Evolutionary conservation across 2,113 vertebrate species (phyloP), one percentile per base, ranked within the genome.

Genomic region (Xiphophorus couchianus): DNA sequence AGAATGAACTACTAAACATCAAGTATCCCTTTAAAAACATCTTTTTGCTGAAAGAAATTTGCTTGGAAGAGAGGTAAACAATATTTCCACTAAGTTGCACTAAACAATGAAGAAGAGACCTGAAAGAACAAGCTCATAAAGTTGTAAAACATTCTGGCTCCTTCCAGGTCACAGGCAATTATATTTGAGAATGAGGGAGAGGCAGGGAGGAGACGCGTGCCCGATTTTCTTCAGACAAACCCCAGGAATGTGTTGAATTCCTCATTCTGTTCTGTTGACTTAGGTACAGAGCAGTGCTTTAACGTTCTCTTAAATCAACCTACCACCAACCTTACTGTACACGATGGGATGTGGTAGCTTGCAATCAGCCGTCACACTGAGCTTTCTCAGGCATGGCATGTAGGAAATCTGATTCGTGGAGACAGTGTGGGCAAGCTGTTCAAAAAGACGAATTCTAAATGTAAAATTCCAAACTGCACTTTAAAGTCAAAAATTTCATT

Each of bases 111-210:
- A 82, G 86, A 89, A 86, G 66, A 90, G 83, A 89, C 70, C 82
- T 74, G 82, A 83, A 77, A 72, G 70, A 86, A 92, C 71, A 72
- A 78, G 80, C 81, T 92, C 88, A 92, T 89, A 88, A 87, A 88
- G 86, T 80, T 25, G 39, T 84, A 67, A 88, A 87, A 78, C 69
- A 80, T 73, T 66, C 73, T 90, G 90, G 84, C 76, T 31, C 63
- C 0, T 19, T 80, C 88, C 89, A 90, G 74, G 61, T 74, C 69
- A 27, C 82, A 85, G 80, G 85, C 85, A 86, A 82, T 91, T 92
- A 91, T 90, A 73, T 51, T 68, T 73, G 42, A 78, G 83, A 74
- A 76, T 27, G 78, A 79, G 71, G 83, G 83, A 76, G 76, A 68
- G 51, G 14, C 51, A 15, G 37, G 69, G 77, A 86, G 86, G 73